phyloP scores from a whole-genome alignment of 2,113 vertebrate genomes.

The Halichoeres trimaculatus region DNA sequence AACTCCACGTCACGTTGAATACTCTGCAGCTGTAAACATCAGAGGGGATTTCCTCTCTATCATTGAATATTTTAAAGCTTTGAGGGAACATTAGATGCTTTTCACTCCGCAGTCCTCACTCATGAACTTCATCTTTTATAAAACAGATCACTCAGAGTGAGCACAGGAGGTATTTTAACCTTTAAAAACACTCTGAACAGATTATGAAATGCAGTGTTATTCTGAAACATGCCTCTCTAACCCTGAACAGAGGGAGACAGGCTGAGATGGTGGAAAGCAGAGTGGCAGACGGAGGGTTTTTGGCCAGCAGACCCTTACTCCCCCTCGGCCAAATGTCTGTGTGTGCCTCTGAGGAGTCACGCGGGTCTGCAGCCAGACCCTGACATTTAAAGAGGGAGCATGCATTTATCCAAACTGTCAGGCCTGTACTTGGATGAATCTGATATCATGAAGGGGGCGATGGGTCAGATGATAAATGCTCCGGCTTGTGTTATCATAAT shows the following conservation, averaged over 20 bases:
- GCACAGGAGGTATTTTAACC: not conserved
- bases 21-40: no score
- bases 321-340: constrained; percentile 37
- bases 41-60: no score
- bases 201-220: not conserved
- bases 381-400: constrained; percentile 26
- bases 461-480: not conserved
- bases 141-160: not conserved
- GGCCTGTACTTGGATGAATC: constrained; percentile 13
- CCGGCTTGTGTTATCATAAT: not conserved
- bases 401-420: constrained; percentile 18
- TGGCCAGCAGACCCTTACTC: constrained; percentile 34
- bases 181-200: not conserved
- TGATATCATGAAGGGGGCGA: not conserved
- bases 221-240: not conserved
- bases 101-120: not conserved
- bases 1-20: no score
- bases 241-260: not conserved
- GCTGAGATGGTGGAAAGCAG: constrained; percentile 3
- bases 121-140: not conserved
- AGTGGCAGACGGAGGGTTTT: constrained; percentile 50
- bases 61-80: no score
- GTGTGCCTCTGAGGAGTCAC: constrained; percentile 22
- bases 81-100: not conserved
- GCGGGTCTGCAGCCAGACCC: constrained; percentile 12